Conservation (phyloP, 2,888 invertebrate species). For the Calameuta filiformis region DNA sequence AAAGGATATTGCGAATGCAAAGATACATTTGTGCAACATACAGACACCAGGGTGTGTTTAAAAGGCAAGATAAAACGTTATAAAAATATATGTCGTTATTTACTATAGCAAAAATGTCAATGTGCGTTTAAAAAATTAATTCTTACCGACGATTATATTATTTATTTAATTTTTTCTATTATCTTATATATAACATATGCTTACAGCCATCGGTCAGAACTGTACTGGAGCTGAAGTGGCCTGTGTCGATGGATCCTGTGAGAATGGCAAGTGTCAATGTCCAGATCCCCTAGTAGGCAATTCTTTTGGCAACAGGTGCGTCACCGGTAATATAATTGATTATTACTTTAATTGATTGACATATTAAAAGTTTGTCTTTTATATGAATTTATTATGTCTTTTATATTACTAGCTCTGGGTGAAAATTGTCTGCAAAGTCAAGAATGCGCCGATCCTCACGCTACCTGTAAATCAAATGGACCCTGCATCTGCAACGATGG, state of each 20-base stretch:
- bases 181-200: background rate
- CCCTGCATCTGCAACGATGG: background rate
- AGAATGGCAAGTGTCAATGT: constrained; percentile 11
- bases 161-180: background rate
- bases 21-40: background rate
- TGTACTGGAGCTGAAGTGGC: background rate
- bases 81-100: background rate
- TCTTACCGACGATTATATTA: background rate
- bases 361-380: background rate
- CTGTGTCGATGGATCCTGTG: constrained; percentile 15
- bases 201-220: background rate
- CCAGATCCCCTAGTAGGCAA: background rate
- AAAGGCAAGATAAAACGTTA: background rate
- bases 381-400: background rate
- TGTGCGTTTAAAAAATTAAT: background rate
- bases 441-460: background rate
- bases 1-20: background rate
- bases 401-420: background rate
- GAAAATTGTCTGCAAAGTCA: background rate
- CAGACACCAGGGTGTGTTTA: background rate
- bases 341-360: background rate
- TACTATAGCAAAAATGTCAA: background rate
- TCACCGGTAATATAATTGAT: background rate
- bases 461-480: background rate
- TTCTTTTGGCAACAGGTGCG: background rate